Conservation (phyloP, 2,113 vertebrate genomes). For the Turnix velox region DNA sequence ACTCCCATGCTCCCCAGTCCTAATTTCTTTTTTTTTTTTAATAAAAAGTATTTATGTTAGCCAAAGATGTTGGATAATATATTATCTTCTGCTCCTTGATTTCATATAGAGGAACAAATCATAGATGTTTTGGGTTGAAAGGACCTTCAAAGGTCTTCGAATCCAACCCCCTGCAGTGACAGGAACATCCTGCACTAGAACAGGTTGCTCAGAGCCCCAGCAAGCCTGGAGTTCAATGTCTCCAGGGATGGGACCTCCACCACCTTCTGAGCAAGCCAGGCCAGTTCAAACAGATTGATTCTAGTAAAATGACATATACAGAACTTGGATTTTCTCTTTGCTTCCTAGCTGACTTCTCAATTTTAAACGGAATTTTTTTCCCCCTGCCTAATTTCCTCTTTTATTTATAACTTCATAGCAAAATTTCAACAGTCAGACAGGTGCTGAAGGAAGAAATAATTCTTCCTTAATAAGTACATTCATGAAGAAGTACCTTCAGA, state of each 20-base stretch:
- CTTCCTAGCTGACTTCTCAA: background rate
- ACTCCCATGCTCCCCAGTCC: fast-evolving
- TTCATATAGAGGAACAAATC: background rate
- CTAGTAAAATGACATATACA: background rate
- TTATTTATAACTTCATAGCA: background rate
- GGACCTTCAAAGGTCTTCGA: no score
- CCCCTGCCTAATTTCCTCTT: background rate
- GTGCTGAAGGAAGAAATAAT: background rate
- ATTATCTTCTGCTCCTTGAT: background rate
- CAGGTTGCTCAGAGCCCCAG: no score
- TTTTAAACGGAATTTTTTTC: background rate
- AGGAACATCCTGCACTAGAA: no score
- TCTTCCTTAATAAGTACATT: background rate
- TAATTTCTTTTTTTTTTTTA: background rate
- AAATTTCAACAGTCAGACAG: background rate
- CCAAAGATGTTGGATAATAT: background rate
- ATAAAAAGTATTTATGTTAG: background rate
- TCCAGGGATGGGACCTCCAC: no score
- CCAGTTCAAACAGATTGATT: no score
- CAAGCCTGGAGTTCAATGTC: no score
- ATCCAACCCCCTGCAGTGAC: no score
- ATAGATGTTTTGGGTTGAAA: no score
- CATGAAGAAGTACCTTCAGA: background rate
- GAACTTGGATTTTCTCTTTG: background rate
- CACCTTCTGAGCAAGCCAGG: no score